Conservation (phyloP, 2,888 invertebrate genomes). For the Bibio marci region DNA sequence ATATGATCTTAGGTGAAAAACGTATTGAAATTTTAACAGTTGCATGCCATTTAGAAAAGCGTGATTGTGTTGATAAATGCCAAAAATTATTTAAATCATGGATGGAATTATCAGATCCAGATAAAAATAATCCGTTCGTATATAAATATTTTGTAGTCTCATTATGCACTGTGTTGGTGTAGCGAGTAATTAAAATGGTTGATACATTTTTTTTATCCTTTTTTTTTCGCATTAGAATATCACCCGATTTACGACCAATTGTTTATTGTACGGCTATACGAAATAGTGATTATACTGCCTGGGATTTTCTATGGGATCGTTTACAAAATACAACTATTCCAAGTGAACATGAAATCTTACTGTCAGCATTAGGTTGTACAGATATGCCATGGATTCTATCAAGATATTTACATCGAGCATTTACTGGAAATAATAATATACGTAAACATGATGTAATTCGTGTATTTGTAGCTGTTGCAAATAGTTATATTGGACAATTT, state of each 20-base stretch:
- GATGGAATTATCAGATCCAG: constrained; percentile 54
- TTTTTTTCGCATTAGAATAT: too few relatives aligned
- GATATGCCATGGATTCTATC: constrained; percentile 62
- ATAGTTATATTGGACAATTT: constrained; percentile 62
- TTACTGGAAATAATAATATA: constrained; percentile 56
- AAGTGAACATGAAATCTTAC: constrained; percentile 60
- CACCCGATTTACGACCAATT: constrained; percentile 63
- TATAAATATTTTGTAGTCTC: background rate
- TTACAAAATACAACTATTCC: constrained; percentile 61
- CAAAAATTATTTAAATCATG: constrained; percentile 56
- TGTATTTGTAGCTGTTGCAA: constrained; percentile 60
- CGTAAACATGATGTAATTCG: constrained; percentile 65
- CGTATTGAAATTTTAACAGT: constrained; percentile 47
- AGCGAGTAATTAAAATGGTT: background rate
- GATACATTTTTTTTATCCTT: background rate
- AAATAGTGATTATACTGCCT: constrained; percentile 67
- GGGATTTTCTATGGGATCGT: constrained; percentile 76
- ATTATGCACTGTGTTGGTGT: too few relatives aligned
- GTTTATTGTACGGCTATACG: constrained; percentile 79
- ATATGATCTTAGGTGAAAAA: constrained; percentile 49
- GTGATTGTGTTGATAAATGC: constrained; percentile 57
- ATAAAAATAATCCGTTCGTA: constrained; percentile 55
- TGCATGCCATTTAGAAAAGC: constrained; percentile 58
- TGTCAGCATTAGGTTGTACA: constrained; percentile 67
- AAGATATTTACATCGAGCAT: constrained; percentile 51